phyloP scores from a whole-genome alignment of 2,888 invertebrate species.

The Eupithecia tripunctaria region DNA sequence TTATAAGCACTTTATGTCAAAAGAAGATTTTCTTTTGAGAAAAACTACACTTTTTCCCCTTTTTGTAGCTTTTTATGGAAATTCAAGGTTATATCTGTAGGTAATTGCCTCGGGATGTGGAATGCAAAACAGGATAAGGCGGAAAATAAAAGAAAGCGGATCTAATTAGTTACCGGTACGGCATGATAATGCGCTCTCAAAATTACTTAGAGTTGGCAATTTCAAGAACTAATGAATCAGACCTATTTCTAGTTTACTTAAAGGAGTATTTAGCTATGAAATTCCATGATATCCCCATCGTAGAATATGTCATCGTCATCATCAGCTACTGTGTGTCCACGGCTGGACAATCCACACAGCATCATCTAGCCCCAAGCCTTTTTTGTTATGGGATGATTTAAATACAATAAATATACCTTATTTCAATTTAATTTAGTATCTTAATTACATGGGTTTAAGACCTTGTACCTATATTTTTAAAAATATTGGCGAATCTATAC shows the following conservation, averaged over 20 bases:
- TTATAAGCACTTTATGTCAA: constrained; percentile 25
- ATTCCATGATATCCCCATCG: no score
- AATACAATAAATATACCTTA: neutral
- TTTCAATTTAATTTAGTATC: neutral
- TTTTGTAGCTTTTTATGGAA: constrained; percentile 20
- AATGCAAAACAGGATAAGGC: neutral
- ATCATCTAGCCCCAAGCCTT: no score
- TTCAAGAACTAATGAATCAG: no score
- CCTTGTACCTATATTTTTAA: neutral
- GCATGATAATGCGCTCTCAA: no score
- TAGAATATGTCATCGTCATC: no score
- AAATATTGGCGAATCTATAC: no score
- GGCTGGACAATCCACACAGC: no score
- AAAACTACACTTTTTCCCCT: constrained; percentile 19
- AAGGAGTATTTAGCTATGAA: no score
- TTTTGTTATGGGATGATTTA: no score
- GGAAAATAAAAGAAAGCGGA: neutral
- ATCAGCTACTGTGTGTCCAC: no score
- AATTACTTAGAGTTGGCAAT: no score
- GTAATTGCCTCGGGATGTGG: neutral
- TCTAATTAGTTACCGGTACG: neutral
- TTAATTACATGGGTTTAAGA: neutral
- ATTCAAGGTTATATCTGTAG: constrained; percentile 14
- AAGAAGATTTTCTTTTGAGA: constrained; percentile 37
- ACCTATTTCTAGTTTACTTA: no score